These are phyloP conservation scores for Rhagium mordax DNA, from an alignment of 2,888 invertebrate genomes.

Conservation along the genomic window DNA sequence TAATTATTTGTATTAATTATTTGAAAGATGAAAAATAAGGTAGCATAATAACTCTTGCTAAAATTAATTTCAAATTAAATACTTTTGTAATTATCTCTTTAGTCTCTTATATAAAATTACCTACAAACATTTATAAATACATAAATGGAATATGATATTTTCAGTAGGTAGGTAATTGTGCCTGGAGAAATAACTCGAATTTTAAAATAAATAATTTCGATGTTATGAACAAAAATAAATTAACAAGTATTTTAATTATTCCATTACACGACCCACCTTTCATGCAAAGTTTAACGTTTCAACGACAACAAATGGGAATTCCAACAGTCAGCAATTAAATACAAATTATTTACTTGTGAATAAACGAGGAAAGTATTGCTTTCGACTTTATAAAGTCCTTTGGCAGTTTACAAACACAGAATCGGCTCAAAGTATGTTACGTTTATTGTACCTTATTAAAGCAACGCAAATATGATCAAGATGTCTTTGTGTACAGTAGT, in stretches of 20 bases:
- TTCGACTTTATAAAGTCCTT: conserved; percentile 16
- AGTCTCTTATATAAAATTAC: no score
- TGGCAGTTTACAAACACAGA: conserved; percentile 8
- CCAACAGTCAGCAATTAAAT: conserved; percentile 26
- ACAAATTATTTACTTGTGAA: conserved; percentile 31
- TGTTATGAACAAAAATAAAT: background rate
- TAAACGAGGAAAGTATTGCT: conserved; percentile 13
- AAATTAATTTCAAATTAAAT: no score
- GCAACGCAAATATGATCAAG: background rate
- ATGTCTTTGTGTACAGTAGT: no score
- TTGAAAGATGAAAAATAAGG: no score
- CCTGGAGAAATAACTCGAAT: background rate
- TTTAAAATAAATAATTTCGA: background rate
- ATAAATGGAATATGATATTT: no score
- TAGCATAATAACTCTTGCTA: no score
- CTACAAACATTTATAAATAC: no score
- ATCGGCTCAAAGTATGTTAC: background rate
- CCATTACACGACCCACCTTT: background rate
- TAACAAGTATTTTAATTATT: conserved; percentile 28
- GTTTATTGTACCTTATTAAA: background rate
- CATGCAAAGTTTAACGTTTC: background rate
- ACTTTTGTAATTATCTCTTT: no score
- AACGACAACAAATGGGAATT: conserved; percentile 20
- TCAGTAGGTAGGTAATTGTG: no score
- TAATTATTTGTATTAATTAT: no score